phyloP scores from a whole-genome alignment of 2,888 invertebrate genomes.

The Phytoseiulus persimilis region DNA sequence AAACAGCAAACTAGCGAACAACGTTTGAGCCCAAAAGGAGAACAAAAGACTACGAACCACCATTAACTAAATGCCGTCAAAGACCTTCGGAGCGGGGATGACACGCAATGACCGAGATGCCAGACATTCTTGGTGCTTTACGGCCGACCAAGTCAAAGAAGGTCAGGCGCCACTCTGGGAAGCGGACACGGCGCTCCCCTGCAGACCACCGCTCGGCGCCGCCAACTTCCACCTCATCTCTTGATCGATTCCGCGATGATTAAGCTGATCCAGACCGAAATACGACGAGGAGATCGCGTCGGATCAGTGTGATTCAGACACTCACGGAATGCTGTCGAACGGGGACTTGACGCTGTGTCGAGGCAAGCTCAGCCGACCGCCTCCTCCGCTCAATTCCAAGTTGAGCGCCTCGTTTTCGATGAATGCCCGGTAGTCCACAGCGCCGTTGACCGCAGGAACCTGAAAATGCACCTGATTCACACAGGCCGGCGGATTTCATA shows the following conservation, averaged over 20 bases:
- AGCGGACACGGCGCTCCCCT: not conserved
- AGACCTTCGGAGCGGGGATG: not conserved
- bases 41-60: not conserved
- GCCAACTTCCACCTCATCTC: too few species aligned
- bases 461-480: slow-evolving; percentile 34
- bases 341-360: slow-evolving; percentile 10
- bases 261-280: too few species aligned
- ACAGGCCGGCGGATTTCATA: not conserved
- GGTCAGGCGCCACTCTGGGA: not conserved
- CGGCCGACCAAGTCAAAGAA: not conserved
- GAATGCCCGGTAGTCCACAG: slow-evolving; percentile 14
- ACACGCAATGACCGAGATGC: not conserved
- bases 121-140: not conserved
- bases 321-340: slow-evolving; percentile 33
- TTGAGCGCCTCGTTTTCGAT: slow-evolving; percentile 37
- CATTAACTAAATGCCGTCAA: not conserved
- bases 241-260: too few species aligned
- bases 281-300: too few species aligned
- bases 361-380: slow-evolving; percentile 16
- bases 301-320: not conserved
- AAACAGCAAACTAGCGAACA: not conserved
- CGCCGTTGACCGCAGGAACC: not conserved
- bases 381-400: slow-evolving; percentile 26
- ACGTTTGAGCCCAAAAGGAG: not conserved
- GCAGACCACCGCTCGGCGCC: not conserved